These are phyloP conservation scores for Drosophila murphyi DNA, from an alignment of 1,140 invertebrate species.

Conservation along the genomic window DNA sequence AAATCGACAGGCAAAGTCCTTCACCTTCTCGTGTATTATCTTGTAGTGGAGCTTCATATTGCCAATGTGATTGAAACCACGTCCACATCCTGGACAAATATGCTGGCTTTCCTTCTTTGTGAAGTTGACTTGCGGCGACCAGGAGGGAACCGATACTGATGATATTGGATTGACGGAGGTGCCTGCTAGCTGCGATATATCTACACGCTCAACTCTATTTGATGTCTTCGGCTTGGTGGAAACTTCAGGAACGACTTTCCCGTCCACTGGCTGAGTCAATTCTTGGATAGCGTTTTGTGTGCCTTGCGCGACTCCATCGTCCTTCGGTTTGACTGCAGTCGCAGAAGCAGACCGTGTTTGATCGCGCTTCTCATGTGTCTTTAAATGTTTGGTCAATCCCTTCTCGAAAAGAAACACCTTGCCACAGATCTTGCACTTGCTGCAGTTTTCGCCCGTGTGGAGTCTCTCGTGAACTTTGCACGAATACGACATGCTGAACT, in stretches of 20 bases:
- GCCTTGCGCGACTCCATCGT: conserved; percentile 12
- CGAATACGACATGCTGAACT: conserved; percentile 75
- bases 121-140: conserved; percentile 81
- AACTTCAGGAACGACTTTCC: not conserved
- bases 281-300: not conserved
- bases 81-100: conserved; percentile 77
- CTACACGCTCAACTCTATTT: conserved; percentile 70
- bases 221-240: conserved; percentile 39
- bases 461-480: conserved; percentile 77
- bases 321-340: conserved; percentile 29
- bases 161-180: conserved; percentile 79
- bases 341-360: conserved; percentile 50
- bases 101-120: conserved; percentile 79
- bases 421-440: conserved; percentile 77
- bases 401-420: conserved; percentile 75
- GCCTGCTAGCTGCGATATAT: conserved; percentile 74
- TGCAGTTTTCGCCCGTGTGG: conserved; percentile 85
- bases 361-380: conserved; percentile 76
- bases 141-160: conserved; percentile 75
- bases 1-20: conserved; percentile 80
- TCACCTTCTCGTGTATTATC: conserved; percentile 78
- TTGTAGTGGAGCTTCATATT: conserved; percentile 81
- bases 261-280: conserved; percentile 9
- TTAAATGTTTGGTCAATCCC: conserved; percentile 69
- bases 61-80: conserved; percentile 74